A percentile compares a stretch with the other conserved stretches of the same genome.
Conservation (phyloP, 2,113 vertebrate species). For the Ceratotherium simum region DNA sequence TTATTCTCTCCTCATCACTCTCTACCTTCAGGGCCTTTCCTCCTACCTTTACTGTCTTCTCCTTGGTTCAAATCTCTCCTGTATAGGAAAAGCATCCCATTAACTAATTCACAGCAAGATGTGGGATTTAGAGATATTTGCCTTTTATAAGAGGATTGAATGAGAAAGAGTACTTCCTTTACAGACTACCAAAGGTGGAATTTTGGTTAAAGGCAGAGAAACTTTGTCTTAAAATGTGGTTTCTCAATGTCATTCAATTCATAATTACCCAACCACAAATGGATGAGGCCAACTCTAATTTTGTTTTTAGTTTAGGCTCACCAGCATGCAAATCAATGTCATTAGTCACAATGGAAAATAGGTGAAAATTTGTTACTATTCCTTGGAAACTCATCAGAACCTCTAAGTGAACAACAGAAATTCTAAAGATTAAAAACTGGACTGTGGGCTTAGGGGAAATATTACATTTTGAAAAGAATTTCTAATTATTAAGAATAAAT, state of each 20-base stretch:
- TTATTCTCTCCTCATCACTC: background rate
- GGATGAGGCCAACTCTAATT: background rate
- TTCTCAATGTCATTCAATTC: background rate
- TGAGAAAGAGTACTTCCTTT: background rate
- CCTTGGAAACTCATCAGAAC: conserved; percentile 1
- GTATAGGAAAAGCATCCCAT: background rate
- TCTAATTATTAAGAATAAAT: conserved; percentile 49
- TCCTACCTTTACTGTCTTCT: background rate
- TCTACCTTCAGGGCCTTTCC: background rate
- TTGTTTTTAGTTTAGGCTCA: background rate
- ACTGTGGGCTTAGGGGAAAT: background rate
- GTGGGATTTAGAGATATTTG: conserved; percentile 23
- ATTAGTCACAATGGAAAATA: background rate
- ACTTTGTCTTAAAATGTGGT: conserved; percentile 28
- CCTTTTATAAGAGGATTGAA: conserved; percentile 1
- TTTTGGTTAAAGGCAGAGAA: background rate
- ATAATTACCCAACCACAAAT: background rate
- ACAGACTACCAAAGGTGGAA: background rate
- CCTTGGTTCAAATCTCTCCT: background rate
- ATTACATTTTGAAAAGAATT: conserved; percentile 50
- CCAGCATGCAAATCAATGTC: background rate
- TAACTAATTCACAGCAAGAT: background rate
- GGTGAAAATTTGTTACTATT: background rate
- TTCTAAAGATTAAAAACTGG: background rate
- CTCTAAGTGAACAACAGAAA: background rate